phyloP scores from a whole-genome alignment of 2,797 vertebrate species.

The Discoglossus pictus region DNA sequence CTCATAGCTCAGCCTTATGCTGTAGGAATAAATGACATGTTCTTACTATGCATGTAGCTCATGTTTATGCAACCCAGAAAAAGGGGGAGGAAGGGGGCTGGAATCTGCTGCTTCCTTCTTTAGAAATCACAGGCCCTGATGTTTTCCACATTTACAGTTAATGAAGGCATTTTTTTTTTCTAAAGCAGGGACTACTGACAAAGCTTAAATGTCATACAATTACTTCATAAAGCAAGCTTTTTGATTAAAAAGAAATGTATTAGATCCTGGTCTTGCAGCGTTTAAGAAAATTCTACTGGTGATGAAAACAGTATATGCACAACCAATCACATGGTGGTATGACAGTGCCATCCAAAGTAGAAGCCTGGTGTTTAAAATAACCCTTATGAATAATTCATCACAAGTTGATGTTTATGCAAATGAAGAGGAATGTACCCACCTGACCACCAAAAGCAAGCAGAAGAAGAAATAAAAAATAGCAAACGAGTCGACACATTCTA shows the following conservation, averaged over 20 bases:
- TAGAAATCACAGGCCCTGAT: constrained; percentile 50
- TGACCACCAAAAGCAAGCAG: constrained; percentile 64
- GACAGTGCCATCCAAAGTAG: constrained; percentile 56
- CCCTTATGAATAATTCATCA: constrained; percentile 90
- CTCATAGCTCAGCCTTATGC: constrained; percentile 16
- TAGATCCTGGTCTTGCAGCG: constrained; percentile 55
- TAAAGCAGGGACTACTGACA: constrained; percentile 27
- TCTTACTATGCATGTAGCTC: constrained; percentile 64
- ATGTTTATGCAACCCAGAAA: constrained; percentile 61
- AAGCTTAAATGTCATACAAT: constrained; percentile 57
- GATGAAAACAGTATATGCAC: constrained; percentile 64
- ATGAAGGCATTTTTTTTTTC: constrained; percentile 21
- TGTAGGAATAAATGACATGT: constrained; percentile 42
- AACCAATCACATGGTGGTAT: constrained; percentile 67
- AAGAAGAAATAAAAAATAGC: constrained; percentile 46
- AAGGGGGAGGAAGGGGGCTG: constrained; percentile 42
- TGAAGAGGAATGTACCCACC: constrained; percentile 67
- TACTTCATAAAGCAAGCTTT: constrained; percentile 46
- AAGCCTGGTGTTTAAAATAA: constrained; percentile 72
- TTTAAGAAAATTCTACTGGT: constrained; percentile 66
- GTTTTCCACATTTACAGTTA: constrained; percentile 22
- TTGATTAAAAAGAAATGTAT: constrained; percentile 47
- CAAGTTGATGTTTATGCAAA: constrained; percentile 87
- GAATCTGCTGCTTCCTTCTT: constrained; percentile 59
- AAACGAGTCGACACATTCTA: constrained; percentile 54